phyloP scores from a whole-genome alignment of 1,140 invertebrate species.

The Amyelois transitella region DNA sequence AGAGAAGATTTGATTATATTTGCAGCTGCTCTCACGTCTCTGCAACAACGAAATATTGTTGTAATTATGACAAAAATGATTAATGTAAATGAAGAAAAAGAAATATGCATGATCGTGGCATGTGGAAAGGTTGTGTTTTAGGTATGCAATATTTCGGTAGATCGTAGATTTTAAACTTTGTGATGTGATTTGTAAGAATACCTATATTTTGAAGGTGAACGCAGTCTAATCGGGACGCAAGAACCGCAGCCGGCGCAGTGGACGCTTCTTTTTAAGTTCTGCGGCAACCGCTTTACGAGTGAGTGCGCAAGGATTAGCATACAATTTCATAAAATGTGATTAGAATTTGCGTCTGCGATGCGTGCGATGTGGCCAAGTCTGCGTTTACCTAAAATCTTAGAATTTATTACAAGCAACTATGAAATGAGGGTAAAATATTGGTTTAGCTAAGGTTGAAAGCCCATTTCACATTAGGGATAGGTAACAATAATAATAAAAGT shows the following conservation, averaged over 20 bases:
- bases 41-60: neutral
- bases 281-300: too few relatives aligned
- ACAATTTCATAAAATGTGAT: too few relatives aligned
- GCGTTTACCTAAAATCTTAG: neutral
- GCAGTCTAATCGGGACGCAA: too few relatives aligned
- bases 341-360: too few relatives aligned
- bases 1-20: constrained; percentile 89
- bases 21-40: constrained; percentile 74
- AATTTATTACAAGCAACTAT: neutral
- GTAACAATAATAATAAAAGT: neutral
- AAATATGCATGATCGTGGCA: neutral
- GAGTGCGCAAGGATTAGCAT: too few relatives aligned
- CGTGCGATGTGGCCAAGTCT: too few relatives aligned
- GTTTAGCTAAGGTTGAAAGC: neutral
- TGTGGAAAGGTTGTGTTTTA: neutral
- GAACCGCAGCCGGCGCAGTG: too few relatives aligned
- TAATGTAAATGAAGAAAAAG: neutral
- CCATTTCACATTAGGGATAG: neutral
- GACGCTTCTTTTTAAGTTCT: too few relatives aligned
- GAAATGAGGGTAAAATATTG: neutral
- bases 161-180: too few relatives aligned
- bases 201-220: too few relatives aligned
- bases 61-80: neutral
- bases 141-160: too few relatives aligned
- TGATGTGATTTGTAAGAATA: too few relatives aligned